Evolutionary conservation across 2,888 invertebrate species (phyloP).

Genomic region (Aporophyla lueneburgensis): DNA sequence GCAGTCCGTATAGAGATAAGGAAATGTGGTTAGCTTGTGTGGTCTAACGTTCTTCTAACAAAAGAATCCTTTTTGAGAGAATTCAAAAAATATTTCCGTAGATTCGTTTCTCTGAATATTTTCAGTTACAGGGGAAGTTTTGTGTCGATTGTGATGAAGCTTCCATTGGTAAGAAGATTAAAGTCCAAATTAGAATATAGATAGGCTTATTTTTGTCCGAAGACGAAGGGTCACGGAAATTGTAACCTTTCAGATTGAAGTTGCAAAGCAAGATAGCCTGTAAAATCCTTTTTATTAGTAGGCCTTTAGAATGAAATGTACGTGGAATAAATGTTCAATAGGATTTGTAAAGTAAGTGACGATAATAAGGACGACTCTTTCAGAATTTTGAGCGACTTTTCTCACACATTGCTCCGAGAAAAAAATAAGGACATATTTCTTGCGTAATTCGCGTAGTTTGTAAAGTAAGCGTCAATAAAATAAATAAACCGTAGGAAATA

Average conservation of each 20-base stretch:
- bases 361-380: slow-evolving; percentile 11
- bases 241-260: slow-evolving; percentile 55
- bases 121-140: slow-evolving; percentile 37
- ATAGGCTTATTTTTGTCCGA: slow-evolving; percentile 54
- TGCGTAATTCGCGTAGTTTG: not conserved
- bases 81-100: slow-evolving; percentile 24
- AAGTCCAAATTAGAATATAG: slow-evolving; percentile 63
- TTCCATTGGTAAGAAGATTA: slow-evolving; percentile 58
- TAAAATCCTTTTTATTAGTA: slow-evolving; percentile 48
- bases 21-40: slow-evolving; percentile 13
- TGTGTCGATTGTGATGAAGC: slow-evolving; percentile 47
- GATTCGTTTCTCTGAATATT: slow-evolving; percentile 45
- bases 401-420: not conserved
- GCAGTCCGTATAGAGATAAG: not conserved
- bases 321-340: slow-evolving; percentile 40
- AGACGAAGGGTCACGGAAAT: slow-evolving; percentile 58
- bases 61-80: slow-evolving; percentile 15
- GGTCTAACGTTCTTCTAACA: slow-evolving; percentile 8
- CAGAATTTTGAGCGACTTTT: not conserved
- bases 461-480: slow-evolving; percentile 28
- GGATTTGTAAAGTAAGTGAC: slow-evolving; percentile 11
- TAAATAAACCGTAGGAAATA: slow-evolving; percentile 32
- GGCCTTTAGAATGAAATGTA: slow-evolving; percentile 18
- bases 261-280: slow-evolving; percentile 43
- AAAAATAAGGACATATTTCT: slow-evolving; percentile 4